Percentiles rank a stretch among this genome's conserved stretches.
Conservation (phyloP, 2,888 invertebrate species). For the Trachelus troglodyta region DNA sequence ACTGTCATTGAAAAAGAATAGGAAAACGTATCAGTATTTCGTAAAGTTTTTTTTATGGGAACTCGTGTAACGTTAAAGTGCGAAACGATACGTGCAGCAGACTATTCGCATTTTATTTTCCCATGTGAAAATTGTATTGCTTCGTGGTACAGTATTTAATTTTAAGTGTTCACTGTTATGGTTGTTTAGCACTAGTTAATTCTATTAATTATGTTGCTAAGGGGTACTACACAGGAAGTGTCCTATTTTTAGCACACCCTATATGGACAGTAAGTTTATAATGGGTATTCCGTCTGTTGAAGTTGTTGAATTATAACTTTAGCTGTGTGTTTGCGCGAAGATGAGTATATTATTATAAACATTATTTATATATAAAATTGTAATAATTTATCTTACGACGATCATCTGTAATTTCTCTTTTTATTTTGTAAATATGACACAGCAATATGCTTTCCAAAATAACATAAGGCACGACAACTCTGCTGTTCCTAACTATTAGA, state of each 20-base stretch:
- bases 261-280: background rate
- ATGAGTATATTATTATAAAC: background rate
- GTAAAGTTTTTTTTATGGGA: background rate
- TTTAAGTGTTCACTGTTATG: constrained; percentile 4
- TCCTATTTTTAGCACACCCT: background rate
- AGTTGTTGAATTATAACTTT: background rate
- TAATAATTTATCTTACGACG: background rate
- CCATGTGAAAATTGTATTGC: constrained; percentile 23
- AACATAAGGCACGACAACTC: background rate
- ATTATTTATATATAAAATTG: constrained; percentile 1
- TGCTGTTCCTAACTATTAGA: background rate
- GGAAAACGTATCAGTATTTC: background rate
- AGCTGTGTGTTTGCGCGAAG: background rate
- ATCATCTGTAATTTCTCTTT: constrained; percentile 7
- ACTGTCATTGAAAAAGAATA: background rate
- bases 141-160: constrained; percentile 1
- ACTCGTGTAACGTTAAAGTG: background rate
- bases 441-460: background rate
- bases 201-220: background rate
- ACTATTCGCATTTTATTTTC: background rate
- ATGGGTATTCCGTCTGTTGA: background rate
- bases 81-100: background rate
- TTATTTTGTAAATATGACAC: background rate
- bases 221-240: background rate
- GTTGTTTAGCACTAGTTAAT: background rate